Percentiles rank a stretch among this genome's conserved stretches.
Evolutionary conservation across 2,797 vertebrate genomes (phyloP).

Genomic region (Balearica regulorum): DNA sequence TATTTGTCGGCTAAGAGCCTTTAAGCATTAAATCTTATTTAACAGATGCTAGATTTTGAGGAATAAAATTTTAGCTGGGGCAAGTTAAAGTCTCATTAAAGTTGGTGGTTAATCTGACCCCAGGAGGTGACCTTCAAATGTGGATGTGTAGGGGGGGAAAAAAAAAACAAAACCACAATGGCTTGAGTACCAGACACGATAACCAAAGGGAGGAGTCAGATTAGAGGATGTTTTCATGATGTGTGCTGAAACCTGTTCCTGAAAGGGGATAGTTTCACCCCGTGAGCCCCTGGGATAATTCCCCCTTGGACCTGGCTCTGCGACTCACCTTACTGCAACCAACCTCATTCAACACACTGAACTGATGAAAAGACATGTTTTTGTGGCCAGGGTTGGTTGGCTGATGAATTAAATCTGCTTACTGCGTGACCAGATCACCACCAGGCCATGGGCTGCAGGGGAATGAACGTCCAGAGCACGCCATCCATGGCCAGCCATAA

Average conservation of each 20-base stretch:
- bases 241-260: neutral
- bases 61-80: neutral
- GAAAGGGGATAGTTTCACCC: neutral
- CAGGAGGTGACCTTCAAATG: neutral
- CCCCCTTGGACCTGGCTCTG: neutral
- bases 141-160: neutral
- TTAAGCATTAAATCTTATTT: neutral
- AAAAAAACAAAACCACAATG: neutral
- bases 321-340: neutral
- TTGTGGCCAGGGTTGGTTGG: neutral
- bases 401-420: neutral
- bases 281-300: neutral
- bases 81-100: neutral
- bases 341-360: neutral
- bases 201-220: neutral
- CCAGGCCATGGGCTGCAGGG: neutral
- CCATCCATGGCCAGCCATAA: rapidly evolving
- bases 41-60: neutral
- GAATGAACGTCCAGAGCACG: neutral
- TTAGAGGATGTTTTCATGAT: neutral
- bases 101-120: neutral
- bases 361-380: neutral
- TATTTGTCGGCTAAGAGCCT: neutral
- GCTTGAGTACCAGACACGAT: neutral
- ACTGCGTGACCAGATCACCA: neutral